phyloP scores from a whole-genome alignment of 2,113 vertebrate species.

The Leptosomus discolor region DNA sequence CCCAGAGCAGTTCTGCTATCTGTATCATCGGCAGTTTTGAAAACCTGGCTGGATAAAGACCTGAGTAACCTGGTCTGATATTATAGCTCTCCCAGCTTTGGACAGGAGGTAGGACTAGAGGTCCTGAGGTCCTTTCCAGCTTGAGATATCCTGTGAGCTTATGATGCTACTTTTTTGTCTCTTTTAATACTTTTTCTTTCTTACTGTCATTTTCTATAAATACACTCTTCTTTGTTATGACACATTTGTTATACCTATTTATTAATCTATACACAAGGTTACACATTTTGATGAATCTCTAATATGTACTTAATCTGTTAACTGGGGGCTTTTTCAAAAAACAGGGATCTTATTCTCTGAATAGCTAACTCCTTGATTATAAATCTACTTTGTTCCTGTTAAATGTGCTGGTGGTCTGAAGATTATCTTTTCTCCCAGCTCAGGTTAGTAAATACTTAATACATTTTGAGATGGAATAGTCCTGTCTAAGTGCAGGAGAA shows the following conservation, averaged over 20 bases:
- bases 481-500: neutral
- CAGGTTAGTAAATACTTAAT: neutral
- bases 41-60: neutral
- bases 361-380: neutral
- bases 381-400: neutral
- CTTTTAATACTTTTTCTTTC: neutral
- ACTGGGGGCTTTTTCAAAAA: neutral
- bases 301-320: neutral
- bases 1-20: neutral
- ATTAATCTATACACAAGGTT: neutral
- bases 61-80: neutral
- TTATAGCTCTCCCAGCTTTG: neutral
- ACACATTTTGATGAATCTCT: neutral
- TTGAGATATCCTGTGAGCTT: neutral
- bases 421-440: neutral
- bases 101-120: neutral
- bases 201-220: neutral
- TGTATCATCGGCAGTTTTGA: neutral
- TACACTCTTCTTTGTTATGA: neutral
- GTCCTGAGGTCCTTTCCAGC: neutral
- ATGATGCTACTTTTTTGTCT: neutral
- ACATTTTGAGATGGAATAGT: neutral
- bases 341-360: neutral
- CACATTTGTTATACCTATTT: neutral
- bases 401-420: neutral